Percentiles rank a stretch among this genome's conserved stretches.
These are phyloP conservation scores for Oligia latruncula DNA, from an alignment of 2,888 invertebrate species.

Conservation along the genomic window DNA sequence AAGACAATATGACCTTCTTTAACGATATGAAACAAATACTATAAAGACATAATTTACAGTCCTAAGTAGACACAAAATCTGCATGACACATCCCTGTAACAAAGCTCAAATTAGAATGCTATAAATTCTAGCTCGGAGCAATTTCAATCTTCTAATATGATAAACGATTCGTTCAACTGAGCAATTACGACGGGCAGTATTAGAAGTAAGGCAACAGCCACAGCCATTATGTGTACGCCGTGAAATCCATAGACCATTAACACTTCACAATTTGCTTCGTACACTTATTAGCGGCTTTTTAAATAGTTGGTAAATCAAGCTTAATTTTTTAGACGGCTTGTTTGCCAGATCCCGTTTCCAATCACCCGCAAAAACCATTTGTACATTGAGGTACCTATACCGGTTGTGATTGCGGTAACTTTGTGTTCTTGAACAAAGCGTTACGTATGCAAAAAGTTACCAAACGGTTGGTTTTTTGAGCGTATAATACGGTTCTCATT, in stretches of 20 bases:
- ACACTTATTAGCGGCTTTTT: slow-evolving; percentile 61
- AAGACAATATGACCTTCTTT: neutral
- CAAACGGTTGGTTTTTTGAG: slow-evolving; percentile 40
- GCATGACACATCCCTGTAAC: slow-evolving; percentile 68
- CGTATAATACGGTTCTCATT: slow-evolving; percentile 24
- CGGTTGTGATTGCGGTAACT: slow-evolving; percentile 61
- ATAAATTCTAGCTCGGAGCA: slow-evolving; percentile 76
- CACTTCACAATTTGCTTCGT: slow-evolving; percentile 76
- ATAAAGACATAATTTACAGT: slow-evolving; percentile 46
- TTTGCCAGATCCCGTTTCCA: slow-evolving; percentile 58
- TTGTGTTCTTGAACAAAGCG: slow-evolving; percentile 50
- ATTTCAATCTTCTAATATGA: slow-evolving; percentile 83
- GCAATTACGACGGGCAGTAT: slow-evolving; percentile 80
- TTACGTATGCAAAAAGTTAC: slow-evolving; percentile 55
- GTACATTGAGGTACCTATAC: slow-evolving; percentile 38
- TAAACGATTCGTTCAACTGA: slow-evolving; percentile 86
- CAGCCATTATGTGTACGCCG: slow-evolving; percentile 74
- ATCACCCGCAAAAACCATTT: slow-evolving; percentile 57
- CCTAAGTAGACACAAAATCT: slow-evolving; percentile 59
- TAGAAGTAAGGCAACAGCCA: slow-evolving; percentile 74
- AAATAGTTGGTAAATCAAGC: slow-evolving; percentile 51
- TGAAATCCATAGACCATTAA: slow-evolving; percentile 81
- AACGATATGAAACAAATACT: slow-evolving; percentile 14
- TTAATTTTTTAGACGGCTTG: slow-evolving; percentile 46
- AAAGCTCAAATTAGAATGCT: slow-evolving; percentile 75